phyloP scores from a whole-genome alignment of 1,140 invertebrate species.

The Ericerus pela region DNA sequence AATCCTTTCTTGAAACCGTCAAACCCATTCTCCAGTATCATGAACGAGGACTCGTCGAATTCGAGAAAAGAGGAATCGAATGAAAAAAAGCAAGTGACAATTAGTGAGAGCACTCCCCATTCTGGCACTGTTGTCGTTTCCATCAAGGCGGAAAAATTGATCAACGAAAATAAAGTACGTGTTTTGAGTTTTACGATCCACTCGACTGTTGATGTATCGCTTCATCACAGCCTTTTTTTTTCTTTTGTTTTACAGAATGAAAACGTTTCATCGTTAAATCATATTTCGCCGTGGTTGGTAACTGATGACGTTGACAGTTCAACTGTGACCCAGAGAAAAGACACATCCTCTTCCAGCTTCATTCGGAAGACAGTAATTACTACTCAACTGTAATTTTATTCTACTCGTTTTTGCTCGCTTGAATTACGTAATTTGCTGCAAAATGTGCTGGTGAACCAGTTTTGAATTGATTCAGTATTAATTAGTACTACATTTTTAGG shows the following conservation, averaged over 20 bases:
- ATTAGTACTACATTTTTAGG: no score
- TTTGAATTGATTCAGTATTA: no score
- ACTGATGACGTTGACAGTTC: conserved; percentile 42
- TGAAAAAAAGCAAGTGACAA: conserved; percentile 29
- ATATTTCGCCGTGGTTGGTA: conserved; percentile 59
- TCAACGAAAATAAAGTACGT: not conserved
- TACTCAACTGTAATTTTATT: conserved; percentile 47
- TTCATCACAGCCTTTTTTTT: not conserved
- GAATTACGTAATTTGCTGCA: no score
- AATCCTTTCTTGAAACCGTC: conserved; percentile 37
- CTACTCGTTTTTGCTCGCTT: no score
- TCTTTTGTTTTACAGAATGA: conserved; percentile 19
- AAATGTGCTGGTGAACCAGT: no score
- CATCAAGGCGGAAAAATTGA: not conserved
- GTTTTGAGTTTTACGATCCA: not conserved
- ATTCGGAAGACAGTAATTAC: conserved; percentile 70
- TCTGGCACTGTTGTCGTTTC: conserved; percentile 13
- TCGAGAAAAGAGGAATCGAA: conserved; percentile 23
- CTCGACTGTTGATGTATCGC: not conserved
- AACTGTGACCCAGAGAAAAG: conserved; percentile 43
- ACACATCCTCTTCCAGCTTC: conserved; percentile 42
- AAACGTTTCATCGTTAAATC: conserved; percentile 38
- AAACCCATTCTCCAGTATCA: conserved; percentile 35
- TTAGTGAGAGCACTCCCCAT: conserved; percentile 31
- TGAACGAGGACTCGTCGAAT: conserved; percentile 19